phyloP scores from a whole-genome alignment of 2,888 invertebrate genomes.

The Copidosoma aretas region DNA sequence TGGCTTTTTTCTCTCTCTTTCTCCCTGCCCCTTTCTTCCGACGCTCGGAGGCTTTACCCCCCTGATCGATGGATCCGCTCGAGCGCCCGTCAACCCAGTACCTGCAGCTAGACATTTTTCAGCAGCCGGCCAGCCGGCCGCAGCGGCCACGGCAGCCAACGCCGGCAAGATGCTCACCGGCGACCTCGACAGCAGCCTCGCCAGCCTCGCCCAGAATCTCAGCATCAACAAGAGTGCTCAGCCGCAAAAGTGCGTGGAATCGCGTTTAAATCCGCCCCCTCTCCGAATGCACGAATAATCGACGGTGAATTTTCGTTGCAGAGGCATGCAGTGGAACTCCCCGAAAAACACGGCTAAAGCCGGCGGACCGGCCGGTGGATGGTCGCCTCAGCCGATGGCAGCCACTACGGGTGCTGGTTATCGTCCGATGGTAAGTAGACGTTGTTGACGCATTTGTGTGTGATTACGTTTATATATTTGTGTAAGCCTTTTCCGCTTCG shows the following conservation, averaged over 20 bases:
- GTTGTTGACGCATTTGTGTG: too few species aligned
- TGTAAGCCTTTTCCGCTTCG: not conserved
- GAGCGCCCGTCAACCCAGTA: constrained; percentile 65
- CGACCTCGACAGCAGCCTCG: constrained; percentile 92
- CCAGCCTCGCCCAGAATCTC: constrained; percentile 91
- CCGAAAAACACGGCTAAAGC: constrained; percentile 86
- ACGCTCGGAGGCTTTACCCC: constrained; percentile 68
- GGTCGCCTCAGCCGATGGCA: constrained; percentile 89
- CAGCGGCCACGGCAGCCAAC: constrained; percentile 63
- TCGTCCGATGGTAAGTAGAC: constrained; percentile 84
- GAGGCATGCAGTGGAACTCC: constrained; percentile 90
- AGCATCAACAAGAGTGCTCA: constrained; percentile 81
- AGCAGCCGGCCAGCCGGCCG: constrained; percentile 57
- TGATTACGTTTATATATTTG: not conserved
- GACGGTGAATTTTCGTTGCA: constrained; percentile 55
- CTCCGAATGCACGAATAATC: not conserved
- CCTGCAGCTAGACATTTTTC: constrained; percentile 56
- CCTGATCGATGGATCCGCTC: constrained; percentile 66
- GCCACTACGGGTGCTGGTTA: constrained; percentile 87
- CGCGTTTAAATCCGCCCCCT: not conserved
- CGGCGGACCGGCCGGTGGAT: constrained; percentile 72
- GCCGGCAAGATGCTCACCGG: constrained; percentile 84
- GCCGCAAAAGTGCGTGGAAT: constrained; percentile 70
- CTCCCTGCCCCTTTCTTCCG: constrained; percentile 10
- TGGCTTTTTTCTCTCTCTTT: constrained; percentile 8